Base-by-base conservation (phyloP, 2,113 vertebrate genomes). In the Mixornis gularis region DNA sequence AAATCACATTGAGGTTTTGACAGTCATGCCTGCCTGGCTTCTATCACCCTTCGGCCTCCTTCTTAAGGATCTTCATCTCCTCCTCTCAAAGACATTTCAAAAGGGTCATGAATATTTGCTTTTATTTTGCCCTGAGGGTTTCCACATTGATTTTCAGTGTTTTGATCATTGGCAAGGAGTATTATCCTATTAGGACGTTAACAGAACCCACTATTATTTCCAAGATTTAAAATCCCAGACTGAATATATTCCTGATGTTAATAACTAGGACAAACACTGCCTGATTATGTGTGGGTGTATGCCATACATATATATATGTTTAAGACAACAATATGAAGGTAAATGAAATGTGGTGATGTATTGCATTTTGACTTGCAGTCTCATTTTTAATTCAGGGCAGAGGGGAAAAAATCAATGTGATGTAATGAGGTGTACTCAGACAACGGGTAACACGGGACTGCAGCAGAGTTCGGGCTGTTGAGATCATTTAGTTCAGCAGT, bases 341-440 rank as follows among this genome's bases (percentile, higher is more conserved):
- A 95, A 92, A 78, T 65, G 36, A 80, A 78, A 53, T 60, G 56
- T 92, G 73, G 49, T 84, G 38, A 84, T 51, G 13, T 43, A 73
- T 5, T 80, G n/a, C 25, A 68, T 86, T 86, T 79, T 87, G 64
- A 53, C 65, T 69, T 56, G 3, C 20, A 74, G 27, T 58, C 62
- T 79, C 83, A 90, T 93, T 90, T 88, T 84, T 41, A 78, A 71
- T 95, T 94, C 52, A 68, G 22, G 34, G 41, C 49, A 84, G 77
- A 90, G 60, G 18, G 10, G 8, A 17, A 66, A 89, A 89, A 92
- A 90, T 90, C 95, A 79, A 36, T 86, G 62, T 8, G 11, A 27
- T n/a, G 25, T 65, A 89, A 85, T 62, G 51, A 92, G 58, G 7
- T 55, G 17, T 64, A 92, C 69, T 86, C 56, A 84, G 56, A 84